These are phyloP conservation scores for Perodicticus potto DNA, from an alignment of 2,797 vertebrate genomes.

Conservation along the genomic window DNA sequence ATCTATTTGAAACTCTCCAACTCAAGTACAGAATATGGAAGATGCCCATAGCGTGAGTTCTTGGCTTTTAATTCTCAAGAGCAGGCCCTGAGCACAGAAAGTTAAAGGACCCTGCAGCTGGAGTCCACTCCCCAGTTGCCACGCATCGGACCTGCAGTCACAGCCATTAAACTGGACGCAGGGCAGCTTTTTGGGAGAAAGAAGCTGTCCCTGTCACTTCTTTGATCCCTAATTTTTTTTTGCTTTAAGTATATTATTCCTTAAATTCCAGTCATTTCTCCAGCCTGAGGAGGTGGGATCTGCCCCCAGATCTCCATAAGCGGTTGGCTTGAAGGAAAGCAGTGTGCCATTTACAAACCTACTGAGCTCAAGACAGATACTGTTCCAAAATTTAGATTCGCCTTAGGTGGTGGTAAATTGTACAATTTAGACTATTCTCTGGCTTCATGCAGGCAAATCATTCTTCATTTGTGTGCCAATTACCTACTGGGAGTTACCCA, in stretches of 20 bases:
- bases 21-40: conserved; percentile 67
- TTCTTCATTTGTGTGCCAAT: not conserved
- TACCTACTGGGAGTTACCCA: not conserved
- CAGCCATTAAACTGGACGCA: not conserved
- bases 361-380: not conserved
- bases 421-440: not conserved
- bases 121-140: not conserved
- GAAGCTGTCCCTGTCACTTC: not conserved
- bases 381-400: not conserved
- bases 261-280: not conserved
- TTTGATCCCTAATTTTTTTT: not conserved
- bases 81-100: not conserved
- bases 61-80: conserved; percentile 54
- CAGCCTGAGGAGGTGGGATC: not conserved
- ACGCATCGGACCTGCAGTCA: not conserved
- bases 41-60: not conserved
- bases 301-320: not conserved
- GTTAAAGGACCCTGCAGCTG: not conserved
- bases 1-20: conserved; percentile 4
- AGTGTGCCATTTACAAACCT: not conserved
- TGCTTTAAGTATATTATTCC: not conserved
- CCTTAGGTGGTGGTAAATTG: not conserved
- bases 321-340: conserved; percentile 38
- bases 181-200: not conserved
- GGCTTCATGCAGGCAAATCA: not conserved